Percentiles rank a stretch among this genome's conserved stretches.
Evolutionary conservation across 2,888 invertebrate genomes (phyloP).

Genomic region (Ichneumon xanthorius): DNA sequence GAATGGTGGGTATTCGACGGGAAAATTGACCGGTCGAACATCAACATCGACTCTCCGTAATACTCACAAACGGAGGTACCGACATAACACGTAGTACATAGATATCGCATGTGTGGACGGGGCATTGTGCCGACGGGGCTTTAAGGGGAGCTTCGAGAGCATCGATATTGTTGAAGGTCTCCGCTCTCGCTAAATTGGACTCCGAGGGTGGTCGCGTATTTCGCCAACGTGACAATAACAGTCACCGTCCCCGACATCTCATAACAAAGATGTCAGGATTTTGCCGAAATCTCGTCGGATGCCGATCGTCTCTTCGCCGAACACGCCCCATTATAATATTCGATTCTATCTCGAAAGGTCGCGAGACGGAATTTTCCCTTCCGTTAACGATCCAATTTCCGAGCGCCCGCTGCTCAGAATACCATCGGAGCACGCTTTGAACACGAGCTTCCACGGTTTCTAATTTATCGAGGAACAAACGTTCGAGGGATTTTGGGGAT

Average conservation of each 20-base stretch:
- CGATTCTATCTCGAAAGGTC: constrained; percentile 1
- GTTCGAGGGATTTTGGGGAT: background rate
- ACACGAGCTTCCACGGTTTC: background rate
- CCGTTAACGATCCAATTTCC: constrained; percentile 24
- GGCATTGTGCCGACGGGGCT: background rate
- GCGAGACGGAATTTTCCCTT: background rate
- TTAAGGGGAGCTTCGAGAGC: constrained; percentile 37
- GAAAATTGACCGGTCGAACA: background rate
- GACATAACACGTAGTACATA: background rate
- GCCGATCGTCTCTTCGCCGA: background rate
- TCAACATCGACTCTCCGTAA: background rate
- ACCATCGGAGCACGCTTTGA: background rate
- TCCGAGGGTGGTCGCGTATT: constrained; percentile 70
- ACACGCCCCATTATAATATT: constrained; percentile 11
- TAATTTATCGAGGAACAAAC: constrained; percentile 16
- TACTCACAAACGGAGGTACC: background rate
- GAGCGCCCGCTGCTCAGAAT: constrained; percentile 13
- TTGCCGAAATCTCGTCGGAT: constrained; percentile 2
- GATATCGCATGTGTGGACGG: background rate
- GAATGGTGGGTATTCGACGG: background rate
- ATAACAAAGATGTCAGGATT: constrained; percentile 49
- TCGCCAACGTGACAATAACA: constrained; percentile 72
- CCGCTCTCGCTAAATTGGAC: constrained; percentile 73
- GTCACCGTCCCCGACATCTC: constrained; percentile 42
- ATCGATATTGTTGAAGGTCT: constrained; percentile 55